Percentiles rank a stretch among this genome's conserved stretches.
These are phyloP conservation scores for Platyscapa corneri DNA, from an alignment of 1,140 invertebrate genomes.

Conservation along the genomic window DNA sequence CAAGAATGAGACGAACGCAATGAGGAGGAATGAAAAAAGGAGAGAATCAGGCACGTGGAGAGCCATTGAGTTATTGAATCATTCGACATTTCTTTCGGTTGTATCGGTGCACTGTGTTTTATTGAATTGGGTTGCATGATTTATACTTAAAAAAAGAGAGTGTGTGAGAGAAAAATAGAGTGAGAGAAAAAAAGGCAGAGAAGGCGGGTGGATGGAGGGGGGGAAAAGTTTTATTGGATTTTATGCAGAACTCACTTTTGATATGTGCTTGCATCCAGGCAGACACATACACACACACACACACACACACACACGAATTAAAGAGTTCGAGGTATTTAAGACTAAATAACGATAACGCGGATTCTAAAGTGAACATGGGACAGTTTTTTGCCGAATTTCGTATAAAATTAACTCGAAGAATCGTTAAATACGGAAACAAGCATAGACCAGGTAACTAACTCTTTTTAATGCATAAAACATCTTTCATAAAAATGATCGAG, in stretches of 20 bases:
- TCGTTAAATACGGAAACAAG: slow-evolving; percentile 32
- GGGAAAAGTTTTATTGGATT: not conserved
- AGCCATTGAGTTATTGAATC: slow-evolving; percentile 58
- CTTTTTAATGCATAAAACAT: no score
- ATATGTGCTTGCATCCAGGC: not conserved
- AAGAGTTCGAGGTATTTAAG: slow-evolving; percentile 33
- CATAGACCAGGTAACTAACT: no score
- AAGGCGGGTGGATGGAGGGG: not conserved
- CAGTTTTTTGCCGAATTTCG: no score
- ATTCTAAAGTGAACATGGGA: not conserved
- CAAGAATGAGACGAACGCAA: not conserved
- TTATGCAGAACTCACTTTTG: slow-evolving; percentile 16
- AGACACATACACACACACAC: no score
- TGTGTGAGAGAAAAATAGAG: not conserved
- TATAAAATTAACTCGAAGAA: slow-evolving; percentile 22
- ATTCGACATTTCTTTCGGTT: slow-evolving; percentile 64
- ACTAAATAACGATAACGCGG: no score
- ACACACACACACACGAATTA: not conserved
- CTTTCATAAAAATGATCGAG: no score
- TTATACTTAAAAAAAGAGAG: slow-evolving; percentile 52
- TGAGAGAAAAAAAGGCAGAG: not conserved
- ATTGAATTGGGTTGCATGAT: slow-evolving; percentile 70
- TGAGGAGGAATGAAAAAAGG: slow-evolving; percentile 5
- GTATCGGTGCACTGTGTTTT: slow-evolving; percentile 64
- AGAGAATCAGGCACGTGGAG: no score